Evolutionary conservation across 1,140 invertebrate genomes (phyloP).

Genomic region (Danaus melanippus): DNA sequence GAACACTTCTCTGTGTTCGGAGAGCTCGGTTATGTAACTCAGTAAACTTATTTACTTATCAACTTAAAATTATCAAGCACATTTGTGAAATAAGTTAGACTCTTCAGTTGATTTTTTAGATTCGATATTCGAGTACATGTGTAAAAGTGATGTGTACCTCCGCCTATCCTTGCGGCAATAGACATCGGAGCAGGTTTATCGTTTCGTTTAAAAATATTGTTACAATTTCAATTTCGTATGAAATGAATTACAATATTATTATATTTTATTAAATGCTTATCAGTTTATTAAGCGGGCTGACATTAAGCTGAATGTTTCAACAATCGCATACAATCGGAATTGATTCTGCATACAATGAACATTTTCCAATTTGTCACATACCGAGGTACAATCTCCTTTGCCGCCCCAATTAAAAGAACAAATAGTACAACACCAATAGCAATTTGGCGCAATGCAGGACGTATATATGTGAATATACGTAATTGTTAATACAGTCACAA

Average conservation of each 20-base stretch:
- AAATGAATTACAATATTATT: conserved; percentile 1
- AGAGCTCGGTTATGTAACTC: conserved; percentile 67
- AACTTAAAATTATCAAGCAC: conserved; percentile 34
- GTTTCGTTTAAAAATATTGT: conserved; percentile 36
- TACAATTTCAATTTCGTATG: conserved; percentile 15
- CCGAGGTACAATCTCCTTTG: conserved; percentile 22
- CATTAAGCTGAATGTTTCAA: no score
- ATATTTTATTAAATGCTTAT: conserved; percentile 16
- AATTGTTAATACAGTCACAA: conserved; percentile 31
- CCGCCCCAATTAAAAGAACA: conserved; percentile 47
- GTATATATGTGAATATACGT: conserved; percentile 44
- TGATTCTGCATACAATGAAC: conserved; percentile 7
- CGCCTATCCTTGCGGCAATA: conserved; percentile 53
- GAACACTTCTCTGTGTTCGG: conserved; percentile 49
- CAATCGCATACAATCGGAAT: conserved; percentile 1
- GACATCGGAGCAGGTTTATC: conserved; percentile 58
- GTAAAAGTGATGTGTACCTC: conserved; percentile 60
- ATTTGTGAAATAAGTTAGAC: conserved; percentile 17
- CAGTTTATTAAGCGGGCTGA: no score
- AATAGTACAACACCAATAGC: conserved; percentile 46
- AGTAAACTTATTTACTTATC: conserved; percentile 69
- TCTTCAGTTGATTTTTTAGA: conserved; percentile 4
- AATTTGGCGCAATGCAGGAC: conserved; percentile 67
- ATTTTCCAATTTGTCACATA: conserved; percentile 14
- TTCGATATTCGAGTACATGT: conserved; percentile 27